Evolutionary conservation across 2,113 vertebrate genomes (phyloP).

Genomic region (Cavia porcellus): DNA sequence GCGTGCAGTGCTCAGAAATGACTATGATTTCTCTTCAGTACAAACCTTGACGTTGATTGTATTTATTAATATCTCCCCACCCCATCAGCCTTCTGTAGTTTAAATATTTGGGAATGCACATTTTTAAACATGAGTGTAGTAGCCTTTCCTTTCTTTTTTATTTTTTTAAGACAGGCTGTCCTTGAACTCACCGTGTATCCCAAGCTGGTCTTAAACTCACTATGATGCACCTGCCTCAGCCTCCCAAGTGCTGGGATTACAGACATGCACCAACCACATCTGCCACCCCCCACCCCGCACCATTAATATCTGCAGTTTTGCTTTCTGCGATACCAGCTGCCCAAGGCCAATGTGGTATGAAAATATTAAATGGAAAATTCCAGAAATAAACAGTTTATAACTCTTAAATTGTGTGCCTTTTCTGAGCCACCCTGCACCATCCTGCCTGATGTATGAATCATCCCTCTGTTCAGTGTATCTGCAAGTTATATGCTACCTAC

Average conservation of each 20-base stretch:
- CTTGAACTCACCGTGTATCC: background rate
- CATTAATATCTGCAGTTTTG: background rate
- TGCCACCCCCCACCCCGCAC: background rate
- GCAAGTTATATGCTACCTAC: background rate
- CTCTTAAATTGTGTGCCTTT: background rate
- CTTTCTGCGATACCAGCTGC: background rate
- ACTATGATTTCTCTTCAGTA: background rate
- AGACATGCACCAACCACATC: background rate
- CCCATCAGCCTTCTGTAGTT: background rate
- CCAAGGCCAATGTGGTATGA: background rate
- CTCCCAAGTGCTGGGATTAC: background rate
- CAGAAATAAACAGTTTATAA: background rate
- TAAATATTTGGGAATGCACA: conserved; percentile 12
- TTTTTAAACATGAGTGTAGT: background rate
- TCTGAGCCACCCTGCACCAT: background rate
- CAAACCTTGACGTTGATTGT: background rate
- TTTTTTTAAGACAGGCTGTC: background rate
- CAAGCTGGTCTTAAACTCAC: background rate
- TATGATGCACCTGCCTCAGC: background rate
- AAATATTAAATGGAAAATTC: background rate
- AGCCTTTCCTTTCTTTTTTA: background rate
- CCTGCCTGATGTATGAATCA: background rate
- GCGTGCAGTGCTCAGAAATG: conserved; percentile 6
- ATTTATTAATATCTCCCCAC: background rate
- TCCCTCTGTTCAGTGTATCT: background rate